Base-by-base conservation (phyloP, 2,888 invertebrate species). In the Pachymerium ferrugineum region DNA sequence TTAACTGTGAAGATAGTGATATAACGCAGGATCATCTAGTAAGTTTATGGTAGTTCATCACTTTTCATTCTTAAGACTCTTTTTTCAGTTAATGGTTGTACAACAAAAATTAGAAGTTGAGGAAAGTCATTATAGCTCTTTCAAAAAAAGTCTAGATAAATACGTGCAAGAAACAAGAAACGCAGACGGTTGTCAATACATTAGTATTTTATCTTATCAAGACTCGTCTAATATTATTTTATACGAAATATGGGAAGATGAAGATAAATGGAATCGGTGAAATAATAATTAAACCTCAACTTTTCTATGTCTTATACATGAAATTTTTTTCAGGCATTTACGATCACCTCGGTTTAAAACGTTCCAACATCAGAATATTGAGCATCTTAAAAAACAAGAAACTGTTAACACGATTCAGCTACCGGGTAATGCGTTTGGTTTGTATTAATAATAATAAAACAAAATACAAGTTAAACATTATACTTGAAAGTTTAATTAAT, bases 371-470 rank as follows among this genome's bases (percentile, higher is more conserved):
- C 38, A 31, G 12, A 72, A 72, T 16, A 72, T 72, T 10, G 72
- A 72, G 19, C 72, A 72, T 47, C 30, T 72, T 10, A 72, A 72
- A 28, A 72, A 47, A n/a, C 72, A 38, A 31, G 72, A 72, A 72
- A 42, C 38, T 6, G n/a, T 72, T 28, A 72, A 38, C 29, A 72
- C 72, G n/a, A 38, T 72, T 25, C 72, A 72, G 28, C 47, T 72
- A 72, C 72, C 72, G 31, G 72, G 72, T 47, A 72, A 72, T 33
- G 31, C 31, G n/a, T 33, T 70, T 70, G 70, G 70, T 70, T 70
- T 22, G 70, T 70, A 70, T 16, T 67, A n/a, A 67, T 25, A 30
- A 10, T 5, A 22, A 68, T 30, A 68, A 30, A 25, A 47, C 19
- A 47, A 68, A 3, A 6, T 68, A n/a, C 1, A 19, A 29, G 0